Conservation (phyloP, 1,140 invertebrate species). For the Drosophila athabasca region DNA sequence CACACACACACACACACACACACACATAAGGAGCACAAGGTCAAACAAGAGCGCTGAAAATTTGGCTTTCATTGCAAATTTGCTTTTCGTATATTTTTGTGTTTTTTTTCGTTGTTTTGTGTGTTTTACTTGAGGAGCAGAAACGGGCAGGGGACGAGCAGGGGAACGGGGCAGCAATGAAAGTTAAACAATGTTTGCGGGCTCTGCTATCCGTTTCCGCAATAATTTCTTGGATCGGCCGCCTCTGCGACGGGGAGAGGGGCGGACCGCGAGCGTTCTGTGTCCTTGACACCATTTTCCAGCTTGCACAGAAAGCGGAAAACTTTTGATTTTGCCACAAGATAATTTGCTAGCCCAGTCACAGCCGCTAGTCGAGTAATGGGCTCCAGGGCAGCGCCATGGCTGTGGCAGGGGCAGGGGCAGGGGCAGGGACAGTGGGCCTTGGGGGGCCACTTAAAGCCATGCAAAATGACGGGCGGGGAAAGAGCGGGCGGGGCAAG, state of each 20-base stretch:
- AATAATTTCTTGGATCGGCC: conserved; percentile 74
- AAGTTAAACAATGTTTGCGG: conserved; percentile 75
- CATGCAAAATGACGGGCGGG: conserved; percentile 61
- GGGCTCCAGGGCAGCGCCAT: not conserved
- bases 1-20: conserved; percentile 1
- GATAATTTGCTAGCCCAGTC: conserved; percentile 61
- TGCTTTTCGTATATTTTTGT: conserved; percentile 11
- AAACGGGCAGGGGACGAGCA: not conserved
- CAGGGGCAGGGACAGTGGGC: not conserved
- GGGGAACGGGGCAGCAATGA: conserved; percentile 46
- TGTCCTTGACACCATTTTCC: conserved; percentile 68
- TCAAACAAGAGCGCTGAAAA: conserved; percentile 29
- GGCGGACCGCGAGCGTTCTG: conserved; percentile 27
- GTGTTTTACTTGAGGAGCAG: conserved; percentile 31
- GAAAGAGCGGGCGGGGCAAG: conserved; percentile 9
- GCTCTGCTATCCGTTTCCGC: conserved; percentile 70
- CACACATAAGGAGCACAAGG: conserved; percentile 22
- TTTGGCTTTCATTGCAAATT: conserved; percentile 46
- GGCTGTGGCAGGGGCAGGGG: not conserved
- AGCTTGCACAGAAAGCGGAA: conserved; percentile 31
- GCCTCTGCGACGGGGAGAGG: not conserved
- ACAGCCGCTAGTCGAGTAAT: conserved; percentile 20
- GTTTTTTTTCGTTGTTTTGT: conserved; percentile 9
- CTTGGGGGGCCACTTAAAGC: conserved; percentile 67
- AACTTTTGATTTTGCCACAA: conserved; percentile 73